phyloP scores from a whole-genome alignment of 2,888 invertebrate genomes.

The Yponomeuta sedellus region DNA sequence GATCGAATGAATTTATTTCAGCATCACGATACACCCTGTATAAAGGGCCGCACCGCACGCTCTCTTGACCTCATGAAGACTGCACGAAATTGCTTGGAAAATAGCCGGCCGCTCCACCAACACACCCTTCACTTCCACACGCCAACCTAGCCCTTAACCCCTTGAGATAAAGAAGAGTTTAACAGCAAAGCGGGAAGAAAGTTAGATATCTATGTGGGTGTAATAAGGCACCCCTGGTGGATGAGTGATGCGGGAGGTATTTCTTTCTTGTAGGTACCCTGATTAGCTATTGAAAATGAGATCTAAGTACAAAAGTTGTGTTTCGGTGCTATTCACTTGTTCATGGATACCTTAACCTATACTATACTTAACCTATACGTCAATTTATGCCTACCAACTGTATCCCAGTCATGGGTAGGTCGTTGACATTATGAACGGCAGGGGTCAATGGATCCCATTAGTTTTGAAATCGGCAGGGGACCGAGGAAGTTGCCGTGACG shows the following conservation, averaged over 20 bases:
- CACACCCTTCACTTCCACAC: background rate
- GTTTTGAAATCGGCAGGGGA: too few relatives aligned
- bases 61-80: constrained; percentile 48
- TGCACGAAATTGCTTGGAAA: constrained; percentile 65
- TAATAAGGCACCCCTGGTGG: background rate
- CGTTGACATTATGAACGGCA: too few relatives aligned
- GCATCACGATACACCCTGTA: constrained; percentile 9
- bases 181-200: background rate
- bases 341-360: too few relatives aligned
- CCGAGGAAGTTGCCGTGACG: too few relatives aligned
- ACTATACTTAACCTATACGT: too few relatives aligned
- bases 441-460: too few relatives aligned
- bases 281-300: background rate
- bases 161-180: background rate
- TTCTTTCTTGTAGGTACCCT: background rate
- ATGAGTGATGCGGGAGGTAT: background rate
- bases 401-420: too few relatives aligned
- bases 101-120: constrained; percentile 28
- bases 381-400: too few relatives aligned
- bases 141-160: background rate
- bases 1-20: too few relatives aligned
- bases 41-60: constrained; percentile 50
- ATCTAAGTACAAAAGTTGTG: too few relatives aligned
- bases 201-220: background rate
- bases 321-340: too few relatives aligned